Evolutionary conservation across 2,888 invertebrate species (phyloP), one percentile per base, ranked within the genome.

Genomic region (Callyntrura sp.): DNA sequence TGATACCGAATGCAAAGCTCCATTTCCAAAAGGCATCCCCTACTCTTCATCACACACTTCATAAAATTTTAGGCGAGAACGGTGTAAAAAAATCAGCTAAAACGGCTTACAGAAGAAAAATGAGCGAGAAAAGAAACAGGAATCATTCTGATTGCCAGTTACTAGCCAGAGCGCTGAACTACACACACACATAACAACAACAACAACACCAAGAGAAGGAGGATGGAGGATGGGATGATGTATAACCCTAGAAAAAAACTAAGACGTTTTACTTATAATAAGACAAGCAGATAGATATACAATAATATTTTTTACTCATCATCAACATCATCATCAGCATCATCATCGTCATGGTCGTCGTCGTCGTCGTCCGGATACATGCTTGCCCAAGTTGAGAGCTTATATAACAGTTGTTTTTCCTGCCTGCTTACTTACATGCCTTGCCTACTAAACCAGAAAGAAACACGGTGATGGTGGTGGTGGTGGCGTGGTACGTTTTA

Each of bases 111-210:
- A 45, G 48, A 70, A 62, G 25, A 65, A 14, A 51, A 14, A 51
- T 1, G 12, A 51, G 51, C 51, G 9, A 14, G 11, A 65, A 28
- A 45, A 62, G 28, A 62, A 81, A 60, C 70, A 84, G 70, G 83
- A 84, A 84, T 84, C 68, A 84, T 84, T 84, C 35, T 78, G 55
- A 68, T 48, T 73, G 23, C 48, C 48, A 60, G 11, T 9, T 65
- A 35, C 35, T 35, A 35, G 3, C 35, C 35, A 35, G 35, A 35
- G 35, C 35, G 35, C 35, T 14, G 23, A 14, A 65, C 65, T 51
- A 11, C n/a, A 65, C 14, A 62, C n/a, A 9, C 57, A 57, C 4
- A 57, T 57, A 57, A 57, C n/a, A n/a, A n/a, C n/a, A n/a, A n/a
- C n/a, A n/a, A n/a, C n/a, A n/a, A n/a, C n/a, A n/a, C 11, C 48